A percentile compares a stretch with the other conserved stretches of the same genome.
Conservation (phyloP, 2,113 vertebrate species). For the Engraulis encrasicolus region DNA sequence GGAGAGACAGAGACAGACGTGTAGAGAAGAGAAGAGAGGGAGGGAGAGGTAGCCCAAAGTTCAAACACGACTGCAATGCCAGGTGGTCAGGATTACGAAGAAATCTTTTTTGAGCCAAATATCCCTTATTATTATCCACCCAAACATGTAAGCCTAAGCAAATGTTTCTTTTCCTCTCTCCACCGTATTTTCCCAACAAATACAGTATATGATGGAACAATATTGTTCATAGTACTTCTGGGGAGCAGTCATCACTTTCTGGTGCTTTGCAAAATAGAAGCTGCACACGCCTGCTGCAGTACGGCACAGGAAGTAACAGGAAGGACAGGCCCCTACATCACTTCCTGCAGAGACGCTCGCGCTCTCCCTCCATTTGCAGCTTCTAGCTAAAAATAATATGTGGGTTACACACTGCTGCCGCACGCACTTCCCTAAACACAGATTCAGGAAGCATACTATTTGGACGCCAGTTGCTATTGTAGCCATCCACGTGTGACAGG, state of each 20-base stretch:
- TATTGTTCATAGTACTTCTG: not conserved
- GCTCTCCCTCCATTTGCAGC: slow-evolving; percentile 51
- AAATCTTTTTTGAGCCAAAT: not conserved
- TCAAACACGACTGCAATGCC: slow-evolving; percentile 55
- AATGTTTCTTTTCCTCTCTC: not conserved
- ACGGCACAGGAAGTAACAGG: not conserved
- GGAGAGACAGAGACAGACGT: slow-evolving; percentile 32
- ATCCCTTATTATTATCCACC: not conserved
- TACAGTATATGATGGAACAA: not conserved
- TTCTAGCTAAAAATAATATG: slow-evolving; percentile 75
- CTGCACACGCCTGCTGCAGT: not conserved
- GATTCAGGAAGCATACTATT: slow-evolving; percentile 63
- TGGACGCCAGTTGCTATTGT: not conserved
- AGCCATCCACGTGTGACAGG: not conserved
- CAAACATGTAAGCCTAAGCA: not conserved
- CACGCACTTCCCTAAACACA: slow-evolving; percentile 61
- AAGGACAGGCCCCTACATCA: slow-evolving; percentile 51
- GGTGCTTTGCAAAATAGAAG: not conserved
- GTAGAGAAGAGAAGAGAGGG: slow-evolving; percentile 45
- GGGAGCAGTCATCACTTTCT: not conserved
- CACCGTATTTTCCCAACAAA: not conserved
- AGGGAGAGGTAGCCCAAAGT: slow-evolving; percentile 59
- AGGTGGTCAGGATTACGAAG: slow-evolving; percentile 62
- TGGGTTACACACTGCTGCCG: slow-evolving; percentile 70
- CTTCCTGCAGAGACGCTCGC: slow-evolving; percentile 66